A percentile compares a stretch with the other conserved stretches of the same genome.
phyloP scores from a whole-genome alignment of 2,113 vertebrate species.

The Grus americana region DNA sequence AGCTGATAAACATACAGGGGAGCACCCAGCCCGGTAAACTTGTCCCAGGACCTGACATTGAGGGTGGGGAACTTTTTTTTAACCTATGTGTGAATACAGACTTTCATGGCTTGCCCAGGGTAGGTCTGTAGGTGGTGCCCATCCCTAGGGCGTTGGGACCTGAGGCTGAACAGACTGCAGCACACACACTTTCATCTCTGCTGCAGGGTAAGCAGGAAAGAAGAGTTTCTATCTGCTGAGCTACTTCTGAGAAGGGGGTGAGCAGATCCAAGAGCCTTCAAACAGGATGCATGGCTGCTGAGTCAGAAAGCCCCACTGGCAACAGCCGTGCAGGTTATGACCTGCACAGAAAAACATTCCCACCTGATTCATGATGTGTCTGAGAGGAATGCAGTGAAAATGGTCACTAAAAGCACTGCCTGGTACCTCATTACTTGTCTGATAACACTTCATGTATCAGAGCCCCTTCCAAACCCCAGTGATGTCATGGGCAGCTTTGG shows the following conservation, averaged over 20 bases:
- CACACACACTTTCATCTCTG: background rate
- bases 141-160: background rate
- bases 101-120: background rate
- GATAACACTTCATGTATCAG: conserved; percentile 30
- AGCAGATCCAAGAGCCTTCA: background rate
- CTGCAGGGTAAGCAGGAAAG: background rate
- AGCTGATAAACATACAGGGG: background rate
- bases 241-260: background rate
- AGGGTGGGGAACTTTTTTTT: background rate
- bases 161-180: background rate
- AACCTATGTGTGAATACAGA: background rate
- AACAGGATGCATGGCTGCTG: background rate
- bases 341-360: conserved; percentile 22
- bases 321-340: background rate
- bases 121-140: background rate
- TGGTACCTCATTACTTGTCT: conserved; percentile 36
- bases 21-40: background rate
- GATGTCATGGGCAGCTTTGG: background rate
- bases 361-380: conserved; percentile 53
- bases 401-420: background rate
- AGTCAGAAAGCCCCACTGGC: background rate
- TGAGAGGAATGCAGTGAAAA: conserved; percentile 36
- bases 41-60: background rate
- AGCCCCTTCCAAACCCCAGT: background rate
- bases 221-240: background rate